These are phyloP conservation scores for Serinus canaria DNA, from an alignment of 2,113 vertebrate genomes.

Conservation along the genomic window DNA sequence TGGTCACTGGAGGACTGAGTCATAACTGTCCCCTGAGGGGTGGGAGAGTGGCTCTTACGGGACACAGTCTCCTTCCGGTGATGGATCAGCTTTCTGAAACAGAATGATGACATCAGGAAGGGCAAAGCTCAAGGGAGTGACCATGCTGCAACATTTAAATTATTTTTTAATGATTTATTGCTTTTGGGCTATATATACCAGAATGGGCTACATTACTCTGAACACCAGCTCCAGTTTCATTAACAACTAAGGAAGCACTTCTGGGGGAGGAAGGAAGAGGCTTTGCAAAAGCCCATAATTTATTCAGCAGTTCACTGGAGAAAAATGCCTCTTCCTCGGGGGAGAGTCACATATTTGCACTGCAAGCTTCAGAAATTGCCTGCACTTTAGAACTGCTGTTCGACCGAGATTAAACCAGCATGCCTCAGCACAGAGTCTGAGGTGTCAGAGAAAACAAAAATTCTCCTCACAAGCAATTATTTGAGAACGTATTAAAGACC, in stretches of 20 bases:
- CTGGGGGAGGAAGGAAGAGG: slow-evolving; percentile 51
- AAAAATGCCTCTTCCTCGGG: slow-evolving; percentile 38
- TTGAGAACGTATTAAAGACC: background rate
- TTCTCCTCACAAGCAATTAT: slow-evolving; percentile 6
- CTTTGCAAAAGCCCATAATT: slow-evolving; percentile 47
- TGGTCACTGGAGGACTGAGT: slow-evolving; percentile 87
- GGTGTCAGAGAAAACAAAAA: slow-evolving; percentile 6
- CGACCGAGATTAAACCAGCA: background rate
- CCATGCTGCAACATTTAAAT: background rate
- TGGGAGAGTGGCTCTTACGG: slow-evolving; percentile 80
- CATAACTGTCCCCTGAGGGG: slow-evolving; percentile 74
- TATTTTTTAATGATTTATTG: background rate
- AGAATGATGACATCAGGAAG: background rate
- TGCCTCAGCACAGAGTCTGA: background rate
- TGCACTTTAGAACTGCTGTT: slow-evolving; percentile 11
- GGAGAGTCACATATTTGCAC: slow-evolving; percentile 31
- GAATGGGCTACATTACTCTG: background rate
- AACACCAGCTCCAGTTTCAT: slow-evolving; percentile 40
- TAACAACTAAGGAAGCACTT: slow-evolving; percentile 55
- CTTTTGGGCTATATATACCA: background rate
- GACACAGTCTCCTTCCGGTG: slow-evolving; percentile 95
- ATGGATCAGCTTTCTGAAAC: slow-evolving; percentile 91
- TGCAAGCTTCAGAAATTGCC: slow-evolving; percentile 33
- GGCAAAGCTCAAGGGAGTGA: background rate
- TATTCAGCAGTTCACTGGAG: slow-evolving; percentile 47